phyloP scores from a whole-genome alignment of 2,888 invertebrate genomes.

The Caenorhabditis sp. region DNA sequence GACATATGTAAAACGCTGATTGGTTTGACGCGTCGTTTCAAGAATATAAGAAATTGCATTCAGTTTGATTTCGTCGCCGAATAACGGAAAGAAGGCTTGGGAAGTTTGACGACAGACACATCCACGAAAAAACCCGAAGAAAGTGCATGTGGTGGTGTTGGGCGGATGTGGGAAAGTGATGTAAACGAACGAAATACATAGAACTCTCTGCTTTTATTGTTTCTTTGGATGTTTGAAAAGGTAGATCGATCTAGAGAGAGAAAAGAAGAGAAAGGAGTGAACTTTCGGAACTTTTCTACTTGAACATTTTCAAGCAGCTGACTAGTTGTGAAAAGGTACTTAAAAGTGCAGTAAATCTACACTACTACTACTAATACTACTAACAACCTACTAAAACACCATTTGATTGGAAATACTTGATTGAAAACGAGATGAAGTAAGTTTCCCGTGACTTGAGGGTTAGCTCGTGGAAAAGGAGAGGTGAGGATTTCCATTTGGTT shows the following conservation, averaged over 20 bases:
- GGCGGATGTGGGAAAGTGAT: constrained; percentile 47
- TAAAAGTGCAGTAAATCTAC: constrained; percentile 21
- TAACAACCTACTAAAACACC: constrained; percentile 4
- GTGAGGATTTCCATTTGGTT: not conserved
- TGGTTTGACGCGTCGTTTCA: constrained; percentile 62
- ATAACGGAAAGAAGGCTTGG: constrained; percentile 23
- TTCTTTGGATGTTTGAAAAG: not conserved
- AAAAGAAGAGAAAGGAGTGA: not conserved
- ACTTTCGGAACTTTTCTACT: not conserved
- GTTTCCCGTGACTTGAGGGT: not conserved
- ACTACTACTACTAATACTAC: not conserved
- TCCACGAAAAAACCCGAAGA: constrained; percentile 4
- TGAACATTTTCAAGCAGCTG: constrained; percentile 28
- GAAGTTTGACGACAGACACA: not conserved
- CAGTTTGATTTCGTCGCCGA: constrained; percentile 46
- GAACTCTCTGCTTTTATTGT: constrained; percentile 14
- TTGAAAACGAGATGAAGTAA: not conserved
- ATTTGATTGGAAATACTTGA: constrained; percentile 18
- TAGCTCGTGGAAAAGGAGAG: not conserved
- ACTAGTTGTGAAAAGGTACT: not conserved
- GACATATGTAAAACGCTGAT: constrained; percentile 60
- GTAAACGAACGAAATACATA: constrained; percentile 1
- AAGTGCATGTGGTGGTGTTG: constrained; percentile 18
- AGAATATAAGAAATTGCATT: constrained; percentile 63
- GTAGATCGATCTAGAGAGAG: not conserved